phyloP scores from a whole-genome alignment of 2,888 invertebrate genomes.

The Agrilus mali region DNA sequence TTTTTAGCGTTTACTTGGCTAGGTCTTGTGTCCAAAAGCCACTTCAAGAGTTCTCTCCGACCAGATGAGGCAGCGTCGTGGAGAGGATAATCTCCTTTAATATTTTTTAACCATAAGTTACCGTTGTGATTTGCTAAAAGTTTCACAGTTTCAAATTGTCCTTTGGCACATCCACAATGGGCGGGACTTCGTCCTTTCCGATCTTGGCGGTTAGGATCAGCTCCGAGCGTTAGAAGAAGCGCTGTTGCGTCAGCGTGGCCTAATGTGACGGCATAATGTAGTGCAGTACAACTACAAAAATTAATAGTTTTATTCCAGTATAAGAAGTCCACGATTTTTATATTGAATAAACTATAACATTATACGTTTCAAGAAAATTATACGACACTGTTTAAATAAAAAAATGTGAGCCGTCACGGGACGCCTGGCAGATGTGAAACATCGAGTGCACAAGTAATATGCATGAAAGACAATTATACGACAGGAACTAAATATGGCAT shows the following conservation, averaged over 20 bases:
- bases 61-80: conserved; percentile 95
- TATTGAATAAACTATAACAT: too few species aligned
- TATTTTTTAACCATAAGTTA: conserved; percentile 84
- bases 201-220: conserved; percentile 87
- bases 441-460: too few species aligned
- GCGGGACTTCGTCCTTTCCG: conserved; percentile 85
- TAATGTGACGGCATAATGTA: conserved; percentile 93
- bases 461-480: too few species aligned
- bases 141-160: conserved; percentile 63
- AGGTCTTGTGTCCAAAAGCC: conserved; percentile 73
- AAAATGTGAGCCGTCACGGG: too few species aligned
- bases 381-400: too few species aligned
- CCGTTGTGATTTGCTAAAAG: conserved; percentile 61
- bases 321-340: too few species aligned
- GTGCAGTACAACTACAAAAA: conserved; percentile 57
- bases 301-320: too few species aligned
- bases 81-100: conserved; percentile 86
- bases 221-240: conserved; percentile 75
- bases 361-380: too few species aligned
- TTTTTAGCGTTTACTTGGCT: conserved; percentile 79
- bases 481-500: too few species aligned
- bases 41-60: conserved; percentile 74
- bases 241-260: conserved; percentile 89
- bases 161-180: conserved; percentile 92
- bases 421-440: too few species aligned